Evolutionary conservation across 2,797 vertebrate species (phyloP).

Genomic region (Threskiornis aethiopicus): DNA sequence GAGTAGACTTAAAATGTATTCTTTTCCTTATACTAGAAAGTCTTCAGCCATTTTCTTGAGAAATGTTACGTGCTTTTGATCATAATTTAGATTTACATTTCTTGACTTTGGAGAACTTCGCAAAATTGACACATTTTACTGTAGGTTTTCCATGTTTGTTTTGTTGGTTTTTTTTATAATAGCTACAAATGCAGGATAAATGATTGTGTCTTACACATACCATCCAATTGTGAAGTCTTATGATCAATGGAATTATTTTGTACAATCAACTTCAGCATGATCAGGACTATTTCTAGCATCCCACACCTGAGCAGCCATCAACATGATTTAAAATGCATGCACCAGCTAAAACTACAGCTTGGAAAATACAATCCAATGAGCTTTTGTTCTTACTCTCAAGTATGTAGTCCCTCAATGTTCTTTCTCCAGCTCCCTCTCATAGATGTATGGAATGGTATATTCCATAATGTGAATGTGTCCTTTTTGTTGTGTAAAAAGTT

Average conservation of each 20-base stretch:
- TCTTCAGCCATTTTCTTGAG: neutral
- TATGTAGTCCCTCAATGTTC: neutral
- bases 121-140: neutral
- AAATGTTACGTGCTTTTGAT: neutral
- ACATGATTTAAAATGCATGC: neutral
- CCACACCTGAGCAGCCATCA: neutral
- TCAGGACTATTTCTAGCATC: neutral
- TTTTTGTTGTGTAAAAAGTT: neutral
- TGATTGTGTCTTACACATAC: neutral
- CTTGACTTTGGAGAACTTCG: neutral
- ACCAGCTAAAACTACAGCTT: neutral
- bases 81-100: neutral
- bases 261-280: neutral
- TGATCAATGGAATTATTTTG: neutral
- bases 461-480: neutral
- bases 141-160: neutral
- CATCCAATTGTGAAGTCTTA: neutral
- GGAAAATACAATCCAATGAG: neutral
- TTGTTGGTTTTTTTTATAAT: neutral
- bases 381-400: neutral
- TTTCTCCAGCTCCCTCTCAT: neutral
- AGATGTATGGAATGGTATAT: neutral
- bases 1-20: neutral
- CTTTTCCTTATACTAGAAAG: neutral
- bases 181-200: neutral